Percentiles rank a stretch among this genome's conserved stretches.
Evolutionary conservation across 2,888 invertebrate species (phyloP).

Genomic region (Tridacna gigas): DNA sequence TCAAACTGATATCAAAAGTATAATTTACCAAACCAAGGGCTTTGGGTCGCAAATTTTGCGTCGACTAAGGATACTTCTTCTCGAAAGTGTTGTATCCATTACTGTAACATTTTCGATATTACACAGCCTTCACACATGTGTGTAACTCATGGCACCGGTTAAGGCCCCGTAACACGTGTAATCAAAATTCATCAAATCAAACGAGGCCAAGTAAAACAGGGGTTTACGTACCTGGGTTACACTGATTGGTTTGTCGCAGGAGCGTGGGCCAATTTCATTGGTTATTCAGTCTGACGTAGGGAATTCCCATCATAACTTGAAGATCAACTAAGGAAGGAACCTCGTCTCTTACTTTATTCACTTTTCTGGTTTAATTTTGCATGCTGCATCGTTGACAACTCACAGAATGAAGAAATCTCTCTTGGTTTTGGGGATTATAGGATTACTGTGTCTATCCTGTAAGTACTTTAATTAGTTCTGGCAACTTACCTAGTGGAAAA

Average conservation of each 20-base stretch:
- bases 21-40: too few relatives aligned
- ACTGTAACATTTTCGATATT: neutral
- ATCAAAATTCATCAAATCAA: constrained; percentile 72
- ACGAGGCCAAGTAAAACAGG: constrained; percentile 75
- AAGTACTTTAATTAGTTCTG: constrained; percentile 58
- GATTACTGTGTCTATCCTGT: constrained; percentile 77
- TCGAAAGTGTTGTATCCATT: neutral
- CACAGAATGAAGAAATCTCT: constrained; percentile 66
- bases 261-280: constrained; percentile 78
- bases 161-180: constrained; percentile 44
- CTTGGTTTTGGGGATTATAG: constrained; percentile 73
- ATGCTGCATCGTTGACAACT: constrained; percentile 12
- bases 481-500: neutral
- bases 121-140: neutral
- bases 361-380: constrained; percentile 13
- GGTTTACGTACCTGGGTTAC: constrained; percentile 76
- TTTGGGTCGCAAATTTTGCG: constrained; percentile 10
- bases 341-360: constrained; percentile 25
- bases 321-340: constrained; percentile 21
- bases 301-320: constrained; percentile 69
- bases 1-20: too few relatives aligned
- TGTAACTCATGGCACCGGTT: neutral
- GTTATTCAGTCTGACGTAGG: constrained; percentile 66
- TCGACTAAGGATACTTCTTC: neutral
- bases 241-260: constrained; percentile 73